Conservation (phyloP, 37 sponge, comb jelly and placozoan species). For the Chondrilla cf. caribensis region DNA sequence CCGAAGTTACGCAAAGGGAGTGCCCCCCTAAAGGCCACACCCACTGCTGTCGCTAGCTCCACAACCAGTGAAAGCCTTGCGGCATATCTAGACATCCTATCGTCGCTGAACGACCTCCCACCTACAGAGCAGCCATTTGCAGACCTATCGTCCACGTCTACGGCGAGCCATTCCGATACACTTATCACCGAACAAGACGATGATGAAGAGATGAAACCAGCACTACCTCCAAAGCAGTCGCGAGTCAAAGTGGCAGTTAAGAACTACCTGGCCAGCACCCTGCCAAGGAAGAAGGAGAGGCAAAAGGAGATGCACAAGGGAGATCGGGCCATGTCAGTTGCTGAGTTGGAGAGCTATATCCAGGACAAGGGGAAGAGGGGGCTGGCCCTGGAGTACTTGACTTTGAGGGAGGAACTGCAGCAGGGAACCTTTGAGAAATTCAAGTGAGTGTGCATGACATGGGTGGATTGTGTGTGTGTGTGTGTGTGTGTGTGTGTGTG, state of each 20-base stretch:
- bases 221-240: conserved; percentile 24
- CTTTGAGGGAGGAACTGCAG: conserved; percentile 45
- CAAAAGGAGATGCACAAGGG: conserved; percentile 38
- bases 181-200: neutral
- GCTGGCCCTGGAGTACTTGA: conserved; percentile 50
- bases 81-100: neutral
- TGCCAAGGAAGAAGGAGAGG: conserved; percentile 14
- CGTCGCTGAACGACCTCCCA: conserved; percentile 4
- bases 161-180: too few relatives aligned
- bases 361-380: conserved; percentile 48
- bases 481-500: neutral
- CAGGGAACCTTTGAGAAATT: conserved; percentile 29
- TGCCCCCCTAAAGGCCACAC: neutral
- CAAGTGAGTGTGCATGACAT: conserved; percentile 58
- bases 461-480: neutral
- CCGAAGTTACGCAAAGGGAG: conserved; percentile 7
- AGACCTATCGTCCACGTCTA: neutral
- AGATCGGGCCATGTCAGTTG: conserved; percentile 38
- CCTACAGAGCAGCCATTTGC: neutral
- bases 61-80: neutral
- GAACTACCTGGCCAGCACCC: conserved; percentile 16
- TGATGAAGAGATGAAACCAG: conserved; percentile 29
- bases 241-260: conserved; percentile 45
- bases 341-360: conserved; percentile 55
- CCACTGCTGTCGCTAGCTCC: neutral